Percentiles rank a stretch among this genome's conserved stretches.
Evolutionary conservation across 2,888 invertebrate species (phyloP).

Genomic region (Diadegma fenestrale): DNA sequence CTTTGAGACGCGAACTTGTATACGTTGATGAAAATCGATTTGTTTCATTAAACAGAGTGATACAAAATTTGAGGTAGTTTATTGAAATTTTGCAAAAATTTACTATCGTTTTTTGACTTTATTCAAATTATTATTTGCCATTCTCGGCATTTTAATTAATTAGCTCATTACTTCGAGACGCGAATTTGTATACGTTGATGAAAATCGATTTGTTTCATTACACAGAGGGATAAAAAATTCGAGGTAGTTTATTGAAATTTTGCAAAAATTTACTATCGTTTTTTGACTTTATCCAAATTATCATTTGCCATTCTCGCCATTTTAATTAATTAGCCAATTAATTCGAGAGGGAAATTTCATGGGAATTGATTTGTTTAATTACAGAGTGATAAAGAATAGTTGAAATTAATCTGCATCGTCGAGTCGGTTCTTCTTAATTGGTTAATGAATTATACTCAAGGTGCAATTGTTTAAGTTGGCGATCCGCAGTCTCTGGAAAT

Average conservation of each 20-base stretch:
- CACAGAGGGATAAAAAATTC: too few species aligned
- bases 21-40: neutral
- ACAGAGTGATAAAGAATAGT: too few species aligned
- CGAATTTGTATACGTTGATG: neutral
- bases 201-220: neutral
- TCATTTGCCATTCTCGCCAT: neutral
- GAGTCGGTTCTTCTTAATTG: conserved; percentile 14
- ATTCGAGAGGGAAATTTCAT: neutral
- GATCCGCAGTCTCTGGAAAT: neutral
- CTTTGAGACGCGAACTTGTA: too few species aligned
- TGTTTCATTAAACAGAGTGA: too few species aligned
- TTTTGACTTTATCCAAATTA: too few species aligned
- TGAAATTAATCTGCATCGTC: neutral
- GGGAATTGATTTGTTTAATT: neutral
- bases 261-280: neutral
- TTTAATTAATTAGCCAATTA: neutral
- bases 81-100: neutral
- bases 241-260: neutral
- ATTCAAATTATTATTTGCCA: too few species aligned
- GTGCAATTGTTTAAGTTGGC: conserved; percentile 12
- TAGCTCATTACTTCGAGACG: too few species aligned
- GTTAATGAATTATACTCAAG: conserved; percentile 5
- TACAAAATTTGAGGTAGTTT: neutral
- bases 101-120: neutral
- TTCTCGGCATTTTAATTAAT: neutral